phyloP scores from a whole-genome alignment of 1,140 invertebrate species.

The Proctacanthus coquilletti region DNA sequence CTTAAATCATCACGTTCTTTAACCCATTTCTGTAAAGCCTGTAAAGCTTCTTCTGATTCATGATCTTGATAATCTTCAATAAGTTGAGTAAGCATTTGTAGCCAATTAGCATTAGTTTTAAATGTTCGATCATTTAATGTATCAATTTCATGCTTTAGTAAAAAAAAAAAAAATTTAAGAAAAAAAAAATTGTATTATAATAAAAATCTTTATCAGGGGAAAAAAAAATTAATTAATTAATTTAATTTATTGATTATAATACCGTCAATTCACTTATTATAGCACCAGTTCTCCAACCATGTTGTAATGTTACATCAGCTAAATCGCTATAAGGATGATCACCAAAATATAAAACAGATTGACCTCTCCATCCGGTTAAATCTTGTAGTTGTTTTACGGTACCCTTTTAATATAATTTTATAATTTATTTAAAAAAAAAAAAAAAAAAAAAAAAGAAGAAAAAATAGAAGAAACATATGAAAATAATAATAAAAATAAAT shows the following conservation, averaged over 20 bases:
- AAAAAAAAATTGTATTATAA: no score
- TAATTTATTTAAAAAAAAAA: slow-evolving; percentile 3
- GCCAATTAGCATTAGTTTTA: slow-evolving; percentile 79
- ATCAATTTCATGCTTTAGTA: slow-evolving; percentile 75
- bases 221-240: no score
- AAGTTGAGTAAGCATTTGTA: slow-evolving; percentile 79
- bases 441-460: not conserved
- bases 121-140: slow-evolving; percentile 73
- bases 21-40: slow-evolving; percentile 63
- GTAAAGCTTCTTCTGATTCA: slow-evolving; percentile 49
- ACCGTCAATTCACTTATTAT: slow-evolving; percentile 88
- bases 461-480: slow-evolving; percentile 2
- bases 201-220: not conserved
- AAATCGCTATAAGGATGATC: slow-evolving; percentile 96
- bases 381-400: slow-evolving; percentile 82
- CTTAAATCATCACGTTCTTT: slow-evolving; percentile 66
- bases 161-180: slow-evolving; percentile 6
- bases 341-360: slow-evolving; percentile 90
- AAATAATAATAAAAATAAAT: slow-evolving; percentile 5
- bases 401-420: slow-evolving; percentile 41
- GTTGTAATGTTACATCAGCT: slow-evolving; percentile 87
- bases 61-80: slow-evolving; percentile 82
- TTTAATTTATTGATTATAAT: slow-evolving; percentile 14
- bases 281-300: slow-evolving; percentile 96
- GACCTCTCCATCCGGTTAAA: slow-evolving; percentile 82